Percentiles rank a stretch among this genome's conserved stretches.
Conservation (phyloP, 2,113 vertebrate species). For the Spermophilus dauricus region DNA sequence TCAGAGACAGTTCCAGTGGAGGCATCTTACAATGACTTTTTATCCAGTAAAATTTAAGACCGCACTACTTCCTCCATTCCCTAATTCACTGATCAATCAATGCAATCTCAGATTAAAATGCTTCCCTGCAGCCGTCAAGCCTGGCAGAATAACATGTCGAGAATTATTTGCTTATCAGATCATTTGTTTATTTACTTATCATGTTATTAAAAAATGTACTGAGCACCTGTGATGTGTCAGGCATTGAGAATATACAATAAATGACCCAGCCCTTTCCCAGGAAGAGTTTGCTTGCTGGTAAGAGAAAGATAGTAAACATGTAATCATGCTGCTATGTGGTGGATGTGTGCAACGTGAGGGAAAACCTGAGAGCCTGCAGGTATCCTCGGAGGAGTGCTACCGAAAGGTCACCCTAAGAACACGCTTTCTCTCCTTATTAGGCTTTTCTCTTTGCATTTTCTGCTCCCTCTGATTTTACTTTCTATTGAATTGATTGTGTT, state of each 20-base stretch:
- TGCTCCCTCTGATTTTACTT: background rate
- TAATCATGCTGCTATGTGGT: rapidly evolving
- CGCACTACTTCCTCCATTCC: background rate
- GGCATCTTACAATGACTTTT: background rate
- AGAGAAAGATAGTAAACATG: background rate
- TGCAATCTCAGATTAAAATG: background rate
- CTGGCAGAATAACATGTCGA: background rate
- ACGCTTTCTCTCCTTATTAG: background rate
- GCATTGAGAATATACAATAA: background rate
- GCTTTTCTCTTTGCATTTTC: background rate
- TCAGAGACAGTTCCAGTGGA: background rate
- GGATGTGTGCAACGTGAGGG: rapidly evolving
- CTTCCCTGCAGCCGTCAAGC: background rate
- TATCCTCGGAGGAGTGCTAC: rapidly evolving
- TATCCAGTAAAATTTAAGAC: background rate
- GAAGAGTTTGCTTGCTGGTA: background rate
- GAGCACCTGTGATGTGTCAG: background rate
- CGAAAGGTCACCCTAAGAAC: background rate
- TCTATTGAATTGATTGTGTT: background rate
- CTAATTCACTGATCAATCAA: background rate
- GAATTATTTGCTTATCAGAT: background rate
- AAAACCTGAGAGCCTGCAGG: background rate
- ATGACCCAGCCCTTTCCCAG: background rate
- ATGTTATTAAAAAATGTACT: background rate
- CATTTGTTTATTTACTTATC: background rate